A percentile compares a stretch with the other conserved stretches of the same genome.
These are phyloP conservation scores for Callopanchax toddi DNA, from an alignment of 2,113 vertebrate genomes.

Conservation along the genomic window DNA sequence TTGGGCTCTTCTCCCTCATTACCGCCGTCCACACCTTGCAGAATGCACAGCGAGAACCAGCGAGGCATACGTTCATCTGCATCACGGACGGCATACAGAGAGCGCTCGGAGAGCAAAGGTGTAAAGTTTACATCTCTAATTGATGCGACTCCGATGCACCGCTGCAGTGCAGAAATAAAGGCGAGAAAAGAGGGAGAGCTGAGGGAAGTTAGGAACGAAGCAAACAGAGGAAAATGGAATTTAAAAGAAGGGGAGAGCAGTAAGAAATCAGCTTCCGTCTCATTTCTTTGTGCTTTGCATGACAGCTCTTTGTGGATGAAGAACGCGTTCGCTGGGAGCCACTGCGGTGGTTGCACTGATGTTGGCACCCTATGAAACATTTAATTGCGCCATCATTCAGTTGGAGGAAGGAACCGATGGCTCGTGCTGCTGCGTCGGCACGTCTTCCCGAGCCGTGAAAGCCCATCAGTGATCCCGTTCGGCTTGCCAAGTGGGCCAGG, in stretches of 20 bases:
- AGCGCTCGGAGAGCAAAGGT: constrained; percentile 17
- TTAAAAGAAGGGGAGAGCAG: constrained; percentile 3
- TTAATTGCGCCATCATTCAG: constrained; percentile 66
- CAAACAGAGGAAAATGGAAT: constrained; percentile 30
- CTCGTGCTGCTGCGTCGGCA: constrained; percentile 33
- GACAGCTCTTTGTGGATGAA: constrained; percentile 56
- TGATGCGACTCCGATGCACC: constrained; percentile 27
- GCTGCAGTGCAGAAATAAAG: constrained; percentile 1
- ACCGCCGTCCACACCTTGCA: not conserved
- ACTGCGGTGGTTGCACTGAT: constrained; percentile 46
- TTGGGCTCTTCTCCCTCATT: not conserved
- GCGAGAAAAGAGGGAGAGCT: constrained; percentile 1
- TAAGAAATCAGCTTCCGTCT: constrained; percentile 23
- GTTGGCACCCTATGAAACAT: constrained; percentile 64
- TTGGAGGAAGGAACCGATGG: constrained; percentile 37
- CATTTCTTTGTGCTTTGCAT: constrained; percentile 49
- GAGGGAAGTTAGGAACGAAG: constrained; percentile 26
- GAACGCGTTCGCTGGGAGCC: constrained; percentile 40
- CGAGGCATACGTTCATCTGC: not conserved
- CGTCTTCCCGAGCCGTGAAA: constrained; percentile 46
- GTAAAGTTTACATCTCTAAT: constrained; percentile 34
- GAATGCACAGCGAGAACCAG: not conserved
- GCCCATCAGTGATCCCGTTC: constrained; percentile 57
- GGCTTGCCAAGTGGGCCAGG: constrained; percentile 47
- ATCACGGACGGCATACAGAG: not conserved